A percentile compares a stretch with the other conserved stretches of the same genome.
phyloP scores from a whole-genome alignment of 2,113 vertebrate species.

The Macquaria ambigua region DNA sequence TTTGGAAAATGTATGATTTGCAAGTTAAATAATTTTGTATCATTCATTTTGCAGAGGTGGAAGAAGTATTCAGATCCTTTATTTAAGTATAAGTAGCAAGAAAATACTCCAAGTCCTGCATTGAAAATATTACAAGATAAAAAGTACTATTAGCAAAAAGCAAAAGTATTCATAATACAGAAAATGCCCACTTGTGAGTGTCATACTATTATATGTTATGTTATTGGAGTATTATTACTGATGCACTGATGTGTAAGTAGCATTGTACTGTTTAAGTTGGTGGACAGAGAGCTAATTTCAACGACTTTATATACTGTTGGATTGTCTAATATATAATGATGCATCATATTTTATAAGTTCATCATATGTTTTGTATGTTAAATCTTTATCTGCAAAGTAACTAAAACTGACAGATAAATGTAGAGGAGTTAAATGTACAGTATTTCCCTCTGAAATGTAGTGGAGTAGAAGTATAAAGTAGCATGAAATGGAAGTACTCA shows the following conservation, averaged over 20 bases:
- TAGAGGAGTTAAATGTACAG: fast-evolving
- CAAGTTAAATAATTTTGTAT: background rate
- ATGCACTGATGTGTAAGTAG: background rate
- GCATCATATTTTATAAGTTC: background rate
- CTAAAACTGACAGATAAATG: background rate
- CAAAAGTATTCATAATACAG: background rate
- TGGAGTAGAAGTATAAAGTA: background rate
- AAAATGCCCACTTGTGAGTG: background rate
- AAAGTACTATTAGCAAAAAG: background rate
- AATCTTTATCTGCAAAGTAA: background rate
- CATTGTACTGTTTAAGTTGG: background rate
- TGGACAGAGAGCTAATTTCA: background rate
- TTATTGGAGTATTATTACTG: background rate
- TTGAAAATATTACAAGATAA: background rate
- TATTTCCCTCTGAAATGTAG: background rate
- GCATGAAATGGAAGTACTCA: background rate
- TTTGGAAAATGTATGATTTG: background rate
- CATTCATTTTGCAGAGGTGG: background rate
- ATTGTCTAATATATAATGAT: background rate
- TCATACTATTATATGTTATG: background rate
- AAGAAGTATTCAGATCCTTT: background rate
- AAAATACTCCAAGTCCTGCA: background rate
- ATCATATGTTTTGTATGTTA: background rate
- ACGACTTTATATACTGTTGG: background rate
- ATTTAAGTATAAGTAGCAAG: background rate